Conservation (phyloP, 2,888 invertebrate genomes). For the Elysia crispata region DNA sequence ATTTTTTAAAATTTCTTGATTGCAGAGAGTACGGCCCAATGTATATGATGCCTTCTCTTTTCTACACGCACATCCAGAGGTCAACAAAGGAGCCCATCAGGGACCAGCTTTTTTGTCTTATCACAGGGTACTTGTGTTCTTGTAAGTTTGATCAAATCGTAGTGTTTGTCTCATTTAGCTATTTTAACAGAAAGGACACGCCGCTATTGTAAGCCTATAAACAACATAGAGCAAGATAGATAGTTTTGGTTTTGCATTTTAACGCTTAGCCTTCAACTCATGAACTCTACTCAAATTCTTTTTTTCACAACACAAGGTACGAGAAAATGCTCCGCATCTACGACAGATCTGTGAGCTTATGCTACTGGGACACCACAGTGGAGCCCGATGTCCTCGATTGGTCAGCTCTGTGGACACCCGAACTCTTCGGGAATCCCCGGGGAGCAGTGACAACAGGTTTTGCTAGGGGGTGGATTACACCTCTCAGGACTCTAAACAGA, state of each 20-base stretch:
- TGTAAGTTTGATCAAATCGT: conserved; percentile 52
- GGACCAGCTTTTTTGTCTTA: conserved; percentile 56
- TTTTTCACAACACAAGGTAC: conserved; percentile 53
- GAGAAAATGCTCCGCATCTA: conserved; percentile 68
- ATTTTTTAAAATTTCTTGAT: too few relatives aligned
- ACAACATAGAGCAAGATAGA: too few relatives aligned
- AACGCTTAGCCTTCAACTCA: neutral
- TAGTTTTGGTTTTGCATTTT: neutral
- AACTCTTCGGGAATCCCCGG: conserved; percentile 63
- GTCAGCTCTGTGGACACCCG: conserved; percentile 61
- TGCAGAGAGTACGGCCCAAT: conserved; percentile 54
- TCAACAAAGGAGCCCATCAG: conserved; percentile 54
- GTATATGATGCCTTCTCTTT: conserved; percentile 55
- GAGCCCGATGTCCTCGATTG: conserved; percentile 58
- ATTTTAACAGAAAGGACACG: too few relatives aligned
- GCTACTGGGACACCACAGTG: conserved; percentile 69
- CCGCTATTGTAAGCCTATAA: too few relatives aligned
- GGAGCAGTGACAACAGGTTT: conserved; percentile 61
- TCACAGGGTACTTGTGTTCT: conserved; percentile 54
- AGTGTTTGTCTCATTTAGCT: too few relatives aligned
- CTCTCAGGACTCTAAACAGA: conserved; percentile 47
- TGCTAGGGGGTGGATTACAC: conserved; percentile 58
- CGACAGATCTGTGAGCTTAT: conserved; percentile 58
- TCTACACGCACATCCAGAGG: conserved; percentile 54
- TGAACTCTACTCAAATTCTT: neutral